Conservation (phyloP, 35 echinoderm and acorn worm genomes). For the Ophiothrix spiculata region DNA sequence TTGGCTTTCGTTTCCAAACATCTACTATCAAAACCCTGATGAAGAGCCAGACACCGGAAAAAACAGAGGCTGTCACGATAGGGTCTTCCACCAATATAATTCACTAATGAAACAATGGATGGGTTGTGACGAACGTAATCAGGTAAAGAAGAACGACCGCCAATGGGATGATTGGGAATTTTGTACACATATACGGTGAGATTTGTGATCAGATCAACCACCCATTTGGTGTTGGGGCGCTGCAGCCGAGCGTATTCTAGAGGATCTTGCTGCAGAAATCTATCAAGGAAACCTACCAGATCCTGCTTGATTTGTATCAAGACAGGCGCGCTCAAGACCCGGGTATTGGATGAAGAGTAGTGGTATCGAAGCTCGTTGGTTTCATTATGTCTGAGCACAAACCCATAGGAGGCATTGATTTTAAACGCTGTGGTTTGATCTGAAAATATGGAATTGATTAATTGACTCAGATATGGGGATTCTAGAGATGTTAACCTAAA, state of each 20-base stretch:
- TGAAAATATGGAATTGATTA: background rate
- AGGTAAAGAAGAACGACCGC: background rate
- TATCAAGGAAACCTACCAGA: conserved; percentile 11
- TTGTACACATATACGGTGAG: conserved; percentile 25
- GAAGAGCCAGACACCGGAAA: conserved; percentile 28
- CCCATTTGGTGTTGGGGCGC: conserved; percentile 45
- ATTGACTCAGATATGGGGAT: background rate
- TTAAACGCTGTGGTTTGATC: background rate
- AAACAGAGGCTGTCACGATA: conserved; percentile 34
- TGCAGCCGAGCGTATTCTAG: conserved; percentile 16
- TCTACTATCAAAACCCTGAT: background rate
- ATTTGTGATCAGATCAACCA: conserved; percentile 34
- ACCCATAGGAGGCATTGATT: background rate
- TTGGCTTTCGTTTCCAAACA: background rate
- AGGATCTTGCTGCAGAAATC: conserved; percentile 1
- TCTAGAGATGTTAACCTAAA: background rate
- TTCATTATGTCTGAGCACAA: conserved; percentile 12
- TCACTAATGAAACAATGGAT: background rate
- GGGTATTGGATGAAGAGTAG: background rate
- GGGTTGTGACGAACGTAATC: conserved; percentile 28
- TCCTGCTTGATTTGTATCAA: background rate
- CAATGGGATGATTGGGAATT: conserved; percentile 38
- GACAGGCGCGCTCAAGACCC: conserved; percentile 24
- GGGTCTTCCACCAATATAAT: background rate
- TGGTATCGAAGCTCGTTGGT: background rate